These are phyloP conservation scores for Pelecanus crispus DNA, from an alignment of 2,113 vertebrate genomes.

Conservation along the genomic window DNA sequence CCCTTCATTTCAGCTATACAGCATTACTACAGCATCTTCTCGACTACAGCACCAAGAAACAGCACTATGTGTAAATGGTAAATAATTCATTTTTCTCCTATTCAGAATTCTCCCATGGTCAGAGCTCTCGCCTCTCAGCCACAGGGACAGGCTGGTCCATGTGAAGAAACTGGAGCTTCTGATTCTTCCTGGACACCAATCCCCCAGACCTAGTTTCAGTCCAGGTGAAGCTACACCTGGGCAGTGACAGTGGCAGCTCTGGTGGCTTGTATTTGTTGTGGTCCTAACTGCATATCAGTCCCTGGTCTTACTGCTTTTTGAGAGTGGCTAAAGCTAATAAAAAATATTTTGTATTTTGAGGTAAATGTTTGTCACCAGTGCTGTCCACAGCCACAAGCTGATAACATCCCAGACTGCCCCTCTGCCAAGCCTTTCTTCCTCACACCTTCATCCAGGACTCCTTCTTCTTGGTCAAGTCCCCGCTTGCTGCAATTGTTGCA, in stretches of 20 bases:
- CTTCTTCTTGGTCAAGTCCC: constrained; percentile 25
- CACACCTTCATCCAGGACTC: constrained; percentile 48
- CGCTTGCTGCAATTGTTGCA: constrained; percentile 82
- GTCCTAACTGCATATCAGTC: background rate
- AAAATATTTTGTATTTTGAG: background rate
- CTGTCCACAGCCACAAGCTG: background rate
- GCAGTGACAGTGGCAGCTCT: background rate
- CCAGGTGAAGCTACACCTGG: background rate
- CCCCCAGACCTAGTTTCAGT: background rate
- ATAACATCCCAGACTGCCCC: background rate
- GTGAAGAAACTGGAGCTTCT: background rate
- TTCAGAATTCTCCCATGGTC: background rate
- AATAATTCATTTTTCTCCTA: background rate
- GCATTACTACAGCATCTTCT: background rate
- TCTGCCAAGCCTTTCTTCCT: background rate
- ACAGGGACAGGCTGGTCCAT: background rate
- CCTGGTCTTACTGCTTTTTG: background rate
- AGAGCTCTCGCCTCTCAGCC: background rate
- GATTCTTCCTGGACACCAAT: background rate
- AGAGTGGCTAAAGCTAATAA: background rate
- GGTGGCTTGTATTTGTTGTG: background rate
- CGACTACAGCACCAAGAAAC: accelerated
- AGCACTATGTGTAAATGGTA: background rate
- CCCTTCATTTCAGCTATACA: background rate
- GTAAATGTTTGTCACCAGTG: background rate